Evolutionary conservation across 2,113 vertebrate genomes (phyloP).

Genomic region (Atherinomorus stipes): DNA sequence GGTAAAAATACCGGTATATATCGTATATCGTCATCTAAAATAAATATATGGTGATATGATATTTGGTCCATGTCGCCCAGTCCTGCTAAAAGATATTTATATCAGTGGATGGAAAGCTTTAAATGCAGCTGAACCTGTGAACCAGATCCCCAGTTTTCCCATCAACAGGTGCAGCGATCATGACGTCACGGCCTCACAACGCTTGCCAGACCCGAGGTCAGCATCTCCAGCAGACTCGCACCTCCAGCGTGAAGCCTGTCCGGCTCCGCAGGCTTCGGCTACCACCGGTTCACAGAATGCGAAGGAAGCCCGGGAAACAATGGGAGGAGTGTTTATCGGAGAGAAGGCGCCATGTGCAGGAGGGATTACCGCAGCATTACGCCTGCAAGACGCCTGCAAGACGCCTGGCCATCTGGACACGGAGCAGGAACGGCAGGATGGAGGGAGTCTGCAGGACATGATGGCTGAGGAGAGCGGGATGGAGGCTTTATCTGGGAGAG

Average conservation of each 20-base stretch:
- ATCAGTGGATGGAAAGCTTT: too few species aligned
- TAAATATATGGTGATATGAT: too few species aligned
- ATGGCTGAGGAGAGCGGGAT: constrained; percentile 26
- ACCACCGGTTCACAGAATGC: constrained; percentile 13
- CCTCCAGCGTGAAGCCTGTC: constrained; percentile 31
- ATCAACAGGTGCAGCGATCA: too few species aligned
- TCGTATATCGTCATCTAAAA: too few species aligned
- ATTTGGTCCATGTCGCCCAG: too few species aligned
- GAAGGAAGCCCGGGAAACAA: constrained; percentile 66
- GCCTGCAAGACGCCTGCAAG: constrained; percentile 73
- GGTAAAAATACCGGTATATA: too few species aligned
- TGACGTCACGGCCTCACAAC: not conserved
- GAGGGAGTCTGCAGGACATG: constrained; percentile 62
- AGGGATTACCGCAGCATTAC: constrained; percentile 77
- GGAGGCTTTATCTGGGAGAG: too few species aligned
- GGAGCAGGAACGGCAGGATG: constrained; percentile 54
- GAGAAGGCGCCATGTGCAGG: constrained; percentile 75
- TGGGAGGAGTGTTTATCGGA: constrained; percentile 71
- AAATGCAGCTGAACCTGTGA: not conserved
- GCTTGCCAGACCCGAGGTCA: constrained; percentile 17
- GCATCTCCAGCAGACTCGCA: constrained; percentile 14
- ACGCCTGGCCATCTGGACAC: constrained; percentile 77
- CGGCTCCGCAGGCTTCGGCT: constrained; percentile 21
- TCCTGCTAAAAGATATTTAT: too few species aligned
- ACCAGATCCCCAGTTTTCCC: too few species aligned